Percentiles rank a stretch among this genome's conserved stretches.
These are phyloP conservation scores for Zosterops lateralis DNA, from an alignment of 2,113 vertebrate genomes.

Conservation along the genomic window DNA sequence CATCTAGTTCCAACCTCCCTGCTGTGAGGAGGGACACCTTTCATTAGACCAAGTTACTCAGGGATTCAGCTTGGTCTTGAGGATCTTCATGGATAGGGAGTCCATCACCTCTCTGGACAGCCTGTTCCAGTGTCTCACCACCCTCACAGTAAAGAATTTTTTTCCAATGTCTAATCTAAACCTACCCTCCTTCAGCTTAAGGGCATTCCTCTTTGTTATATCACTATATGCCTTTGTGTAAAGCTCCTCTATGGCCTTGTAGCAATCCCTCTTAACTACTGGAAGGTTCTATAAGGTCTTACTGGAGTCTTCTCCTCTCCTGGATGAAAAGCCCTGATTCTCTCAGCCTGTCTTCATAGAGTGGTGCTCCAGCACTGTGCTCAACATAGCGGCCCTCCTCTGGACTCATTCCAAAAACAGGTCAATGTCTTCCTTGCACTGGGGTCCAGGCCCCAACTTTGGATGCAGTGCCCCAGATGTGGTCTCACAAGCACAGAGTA, in stretches of 20 bases:
- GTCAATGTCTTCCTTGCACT: not conserved
- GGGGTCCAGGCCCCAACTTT: too few relatives aligned
- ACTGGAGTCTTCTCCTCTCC: not conserved
- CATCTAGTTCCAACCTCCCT: too few relatives aligned
- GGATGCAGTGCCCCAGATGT: not conserved
- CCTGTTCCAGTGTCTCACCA: not conserved
- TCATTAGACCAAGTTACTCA: not conserved
- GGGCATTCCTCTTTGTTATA: not conserved
- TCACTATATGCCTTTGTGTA: not conserved
- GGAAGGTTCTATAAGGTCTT: not conserved
- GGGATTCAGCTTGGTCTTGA: not conserved
- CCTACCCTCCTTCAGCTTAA: not conserved
- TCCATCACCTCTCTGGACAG: not conserved
- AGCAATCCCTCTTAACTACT: not conserved
- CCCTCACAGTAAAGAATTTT: not conserved
- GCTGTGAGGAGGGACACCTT: not conserved
- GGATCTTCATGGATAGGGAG: not conserved
- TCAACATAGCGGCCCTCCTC: fast-evolving
- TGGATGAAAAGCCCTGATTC: not conserved
- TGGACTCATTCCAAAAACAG: not conserved
- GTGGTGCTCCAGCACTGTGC: not conserved
- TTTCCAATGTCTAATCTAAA: not conserved
- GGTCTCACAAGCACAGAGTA: not conserved
- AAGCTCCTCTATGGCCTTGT: not conserved
- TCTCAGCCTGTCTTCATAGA: not conserved